Conservation (phyloP, 2,888 invertebrate species). For the Nycteola revayana region DNA sequence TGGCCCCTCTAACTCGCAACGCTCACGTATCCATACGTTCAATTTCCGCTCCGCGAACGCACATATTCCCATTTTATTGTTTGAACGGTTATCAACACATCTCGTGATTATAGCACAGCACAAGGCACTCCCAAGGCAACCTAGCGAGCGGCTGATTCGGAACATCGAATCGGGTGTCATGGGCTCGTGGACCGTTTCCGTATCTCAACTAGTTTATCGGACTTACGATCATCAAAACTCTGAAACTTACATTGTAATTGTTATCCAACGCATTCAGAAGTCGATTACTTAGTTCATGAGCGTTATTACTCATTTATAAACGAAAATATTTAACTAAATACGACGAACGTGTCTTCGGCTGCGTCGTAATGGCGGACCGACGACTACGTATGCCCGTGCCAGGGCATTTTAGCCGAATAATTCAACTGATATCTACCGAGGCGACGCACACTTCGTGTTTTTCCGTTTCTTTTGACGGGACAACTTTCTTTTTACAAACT, state of each 20-base stretch:
- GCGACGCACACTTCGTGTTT: slow-evolving; percentile 80
- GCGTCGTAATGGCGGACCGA: slow-evolving; percentile 83
- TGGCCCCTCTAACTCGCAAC: slow-evolving; percentile 71
- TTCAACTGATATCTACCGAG: slow-evolving; percentile 82
- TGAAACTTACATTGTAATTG: slow-evolving; percentile 97
- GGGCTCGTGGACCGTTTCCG: slow-evolving; percentile 78
- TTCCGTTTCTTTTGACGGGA: slow-evolving; percentile 80
- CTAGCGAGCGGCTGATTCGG: slow-evolving; percentile 66
- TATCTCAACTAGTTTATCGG: slow-evolving; percentile 65
- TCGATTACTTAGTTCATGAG: slow-evolving; percentile 96
- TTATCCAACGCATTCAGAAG: slow-evolving; percentile 98
- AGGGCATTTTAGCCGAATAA: slow-evolving; percentile 83
- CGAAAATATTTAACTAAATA: slow-evolving; percentile 83
- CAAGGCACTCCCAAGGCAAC: slow-evolving; percentile 55
- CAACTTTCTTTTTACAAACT: slow-evolving; percentile 45
- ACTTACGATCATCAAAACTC: slow-evolving; percentile 70
- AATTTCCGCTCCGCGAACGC: slow-evolving; percentile 53
- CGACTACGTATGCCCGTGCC: slow-evolving; percentile 83
- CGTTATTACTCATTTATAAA: slow-evolving; percentile 91
- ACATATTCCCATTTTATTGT: slow-evolving; percentile 44
- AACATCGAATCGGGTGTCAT: slow-evolving; percentile 76
- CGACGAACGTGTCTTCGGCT: slow-evolving; percentile 83
- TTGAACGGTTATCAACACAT: slow-evolving; percentile 43
- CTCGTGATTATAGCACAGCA: slow-evolving; percentile 41
- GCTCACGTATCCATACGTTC: slow-evolving; percentile 67